phyloP scores from a whole-genome alignment of 1,140 invertebrate genomes.

The Mamestra configurata region DNA sequence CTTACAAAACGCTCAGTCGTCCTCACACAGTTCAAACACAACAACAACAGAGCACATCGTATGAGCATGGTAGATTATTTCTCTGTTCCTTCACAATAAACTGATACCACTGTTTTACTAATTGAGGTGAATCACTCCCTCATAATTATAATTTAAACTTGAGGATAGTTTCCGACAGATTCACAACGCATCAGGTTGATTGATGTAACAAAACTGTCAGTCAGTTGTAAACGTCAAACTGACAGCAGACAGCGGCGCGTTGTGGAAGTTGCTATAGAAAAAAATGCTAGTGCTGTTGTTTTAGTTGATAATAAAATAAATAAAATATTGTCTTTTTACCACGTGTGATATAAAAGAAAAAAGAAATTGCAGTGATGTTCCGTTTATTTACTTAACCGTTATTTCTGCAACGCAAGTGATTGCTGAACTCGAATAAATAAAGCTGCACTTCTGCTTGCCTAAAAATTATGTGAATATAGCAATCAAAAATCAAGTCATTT shows the following conservation, averaged over 20 bases:
- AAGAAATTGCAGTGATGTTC: too few relatives aligned
- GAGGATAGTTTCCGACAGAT: constrained; percentile 24
- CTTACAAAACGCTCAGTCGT: constrained; percentile 49
- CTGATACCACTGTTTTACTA: constrained; percentile 39
- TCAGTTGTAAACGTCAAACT: neutral
- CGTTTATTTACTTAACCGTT: too few relatives aligned
- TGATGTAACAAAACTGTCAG: constrained; percentile 35
- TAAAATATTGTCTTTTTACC: too few relatives aligned
- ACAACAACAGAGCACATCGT: constrained; percentile 60
- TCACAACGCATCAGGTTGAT: constrained; percentile 40
- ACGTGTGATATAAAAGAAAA: too few relatives aligned
- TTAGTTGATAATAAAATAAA: neutral
- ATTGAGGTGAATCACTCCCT: constrained; percentile 27
- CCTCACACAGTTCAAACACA: constrained; percentile 61
- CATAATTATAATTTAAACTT: constrained; percentile 35
- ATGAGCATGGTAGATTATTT: constrained; percentile 39
- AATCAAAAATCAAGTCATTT: too few relatives aligned
- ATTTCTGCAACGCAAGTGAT: too few relatives aligned
- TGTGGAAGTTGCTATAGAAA: neutral
- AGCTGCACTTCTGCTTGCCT: too few relatives aligned
- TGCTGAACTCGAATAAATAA: too few relatives aligned
- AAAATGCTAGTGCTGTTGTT: neutral
- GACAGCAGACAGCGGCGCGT: neutral
- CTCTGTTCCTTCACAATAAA: neutral
- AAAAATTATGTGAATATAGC: too few relatives aligned